Evolutionary conservation across 2,797 vertebrate genomes (phyloP).

Genomic region (Simalia tracyae): DNA sequence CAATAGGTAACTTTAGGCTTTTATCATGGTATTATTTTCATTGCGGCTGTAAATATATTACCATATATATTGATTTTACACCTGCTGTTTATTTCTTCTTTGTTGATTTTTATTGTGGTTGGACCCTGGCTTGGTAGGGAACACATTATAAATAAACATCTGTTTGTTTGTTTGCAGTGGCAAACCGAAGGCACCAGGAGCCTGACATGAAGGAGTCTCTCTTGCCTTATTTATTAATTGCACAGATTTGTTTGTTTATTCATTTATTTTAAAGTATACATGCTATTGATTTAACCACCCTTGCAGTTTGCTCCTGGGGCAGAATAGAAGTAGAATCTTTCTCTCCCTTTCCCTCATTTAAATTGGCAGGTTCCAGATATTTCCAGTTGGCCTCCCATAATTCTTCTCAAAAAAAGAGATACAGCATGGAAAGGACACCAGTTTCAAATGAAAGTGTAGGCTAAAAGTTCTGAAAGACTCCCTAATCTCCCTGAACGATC

Average conservation of each 20-base stretch:
- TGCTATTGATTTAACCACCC: neutral
- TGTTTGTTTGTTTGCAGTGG: neutral
- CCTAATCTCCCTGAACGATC: constrained; percentile 52
- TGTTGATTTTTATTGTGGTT: neutral
- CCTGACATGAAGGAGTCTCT: neutral
- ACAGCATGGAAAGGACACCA: constrained; percentile 23
- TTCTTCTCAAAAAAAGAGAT: constrained; percentile 43
- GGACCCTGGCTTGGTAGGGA: neutral
- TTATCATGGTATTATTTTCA: neutral
- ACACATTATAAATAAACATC: neutral
- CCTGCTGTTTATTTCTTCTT: neutral
- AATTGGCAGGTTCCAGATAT: neutral
- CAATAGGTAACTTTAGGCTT: neutral
- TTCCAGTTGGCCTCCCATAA: neutral
- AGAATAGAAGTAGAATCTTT: neutral
- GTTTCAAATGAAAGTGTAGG: constrained; percentile 63
- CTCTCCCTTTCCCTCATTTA: neutral
- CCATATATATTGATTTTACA: neutral
- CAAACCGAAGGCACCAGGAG: neutral
- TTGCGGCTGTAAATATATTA: neutral
- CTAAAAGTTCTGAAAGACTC: constrained; percentile 59
- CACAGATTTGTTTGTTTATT: neutral
- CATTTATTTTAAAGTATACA: neutral
- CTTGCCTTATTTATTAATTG: neutral
- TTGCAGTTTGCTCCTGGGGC: neutral